Evolutionary conservation across 2,113 vertebrate species (phyloP), one percentile per base, ranked within the genome.

Genomic region (Heptranchias perlo): DNA sequence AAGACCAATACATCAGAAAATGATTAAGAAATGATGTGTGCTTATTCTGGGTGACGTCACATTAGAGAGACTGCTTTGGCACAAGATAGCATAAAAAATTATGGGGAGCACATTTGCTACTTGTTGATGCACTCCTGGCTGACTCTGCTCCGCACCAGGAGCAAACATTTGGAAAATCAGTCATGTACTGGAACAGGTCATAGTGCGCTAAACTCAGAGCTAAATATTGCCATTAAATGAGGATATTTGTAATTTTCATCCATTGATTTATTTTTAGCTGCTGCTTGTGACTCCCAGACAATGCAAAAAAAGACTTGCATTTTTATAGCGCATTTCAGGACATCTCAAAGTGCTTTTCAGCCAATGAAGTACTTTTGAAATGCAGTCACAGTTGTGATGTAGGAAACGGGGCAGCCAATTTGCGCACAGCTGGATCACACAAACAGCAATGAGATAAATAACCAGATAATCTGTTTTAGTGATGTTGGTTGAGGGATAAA

Each of bases 191-290:
- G 52, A 35, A 35, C 10, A 91, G 52, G 10, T 58, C 52, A 91
- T 13, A 54, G 1, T 14, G 4, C 2, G 25, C 0, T 4, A 23
- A 86, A 86, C 44, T 49, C 13, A 39, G 54, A 61, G 54, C 54
- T 58, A 28, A 61, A 28, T 52, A 28, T 52, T n/a, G 54, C 11
- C 52, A 92, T 4, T 58, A 18, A 4, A 18, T 58, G 73, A 78
- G 31, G 35, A 28, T 23, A 73, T 73, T 44, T 25, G 86, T 58
- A 28, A 89, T 52, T 89, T 44, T 64, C n/a, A n/a, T 65, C 13
- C n/a, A 65, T n/a, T 93, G 92, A 89, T 54, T 89, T 58, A 89
- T 35, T 58, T 87, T 58, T 35, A 89, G 86, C 25, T 89, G 61
- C 16, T 94, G n/a, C 14, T 39, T 25, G 21, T 39, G n/a, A 94